These are phyloP conservation scores for Hanleya hanleyi DNA, from an alignment of 2,888 invertebrate species.

Conservation along the genomic window DNA sequence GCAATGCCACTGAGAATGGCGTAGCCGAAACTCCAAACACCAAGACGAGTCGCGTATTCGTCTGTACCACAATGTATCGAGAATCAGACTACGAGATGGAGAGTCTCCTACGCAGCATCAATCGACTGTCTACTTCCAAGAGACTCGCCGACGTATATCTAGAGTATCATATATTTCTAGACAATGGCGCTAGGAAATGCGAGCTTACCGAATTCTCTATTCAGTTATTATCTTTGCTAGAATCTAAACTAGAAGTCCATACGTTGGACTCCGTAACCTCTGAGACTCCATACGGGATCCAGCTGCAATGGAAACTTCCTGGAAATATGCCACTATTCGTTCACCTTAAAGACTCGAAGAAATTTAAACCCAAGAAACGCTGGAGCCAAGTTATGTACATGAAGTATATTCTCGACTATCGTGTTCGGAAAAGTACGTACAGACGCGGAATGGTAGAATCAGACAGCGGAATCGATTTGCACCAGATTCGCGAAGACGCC, in stretches of 20 bases:
- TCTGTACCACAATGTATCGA: constrained; percentile 65
- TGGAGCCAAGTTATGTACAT: constrained; percentile 66
- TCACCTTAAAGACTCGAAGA: constrained; percentile 55
- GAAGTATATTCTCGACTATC: constrained; percentile 50
- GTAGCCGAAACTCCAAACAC: not conserved
- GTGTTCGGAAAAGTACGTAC: constrained; percentile 12
- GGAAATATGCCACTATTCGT: constrained; percentile 55
- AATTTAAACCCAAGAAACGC: constrained; percentile 59
- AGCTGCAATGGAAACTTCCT: constrained; percentile 48
- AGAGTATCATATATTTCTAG: constrained; percentile 60
- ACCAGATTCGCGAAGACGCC: not conserved
- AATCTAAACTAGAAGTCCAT: constrained; percentile 39
- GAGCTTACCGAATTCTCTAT: constrained; percentile 52
- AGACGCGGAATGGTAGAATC: not conserved
- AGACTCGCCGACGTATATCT: constrained; percentile 43
- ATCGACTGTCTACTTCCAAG: constrained; percentile 42
- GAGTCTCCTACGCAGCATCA: constrained; percentile 49
- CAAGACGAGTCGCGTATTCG: constrained; percentile 42
- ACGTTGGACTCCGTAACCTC: constrained; percentile 39
- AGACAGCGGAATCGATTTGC: not conserved
- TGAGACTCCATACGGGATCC: constrained; percentile 57
- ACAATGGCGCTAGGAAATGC: constrained; percentile 51
- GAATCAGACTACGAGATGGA: constrained; percentile 63
- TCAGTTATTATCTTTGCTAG: constrained; percentile 52
- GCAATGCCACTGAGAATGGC: not conserved